Evolutionary conservation across 2,113 vertebrate genomes (phyloP).

Genomic region (Ciconia stormi): DNA sequence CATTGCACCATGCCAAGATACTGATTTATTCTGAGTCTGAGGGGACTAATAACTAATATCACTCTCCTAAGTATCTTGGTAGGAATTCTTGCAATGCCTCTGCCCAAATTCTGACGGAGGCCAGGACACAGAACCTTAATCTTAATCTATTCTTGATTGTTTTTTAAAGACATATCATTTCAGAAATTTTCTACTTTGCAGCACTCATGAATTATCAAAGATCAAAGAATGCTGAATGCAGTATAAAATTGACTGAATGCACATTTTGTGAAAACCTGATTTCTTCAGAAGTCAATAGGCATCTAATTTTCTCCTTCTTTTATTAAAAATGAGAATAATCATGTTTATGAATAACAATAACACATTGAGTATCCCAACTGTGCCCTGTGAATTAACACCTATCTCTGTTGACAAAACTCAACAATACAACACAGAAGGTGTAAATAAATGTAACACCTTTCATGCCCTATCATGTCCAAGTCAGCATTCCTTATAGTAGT

Average conservation of each 20-base stretch:
- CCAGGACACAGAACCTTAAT: not conserved
- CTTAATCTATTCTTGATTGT: not conserved
- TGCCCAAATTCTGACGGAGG: not conserved
- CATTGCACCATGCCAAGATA: not conserved
- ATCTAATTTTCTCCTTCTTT: not conserved
- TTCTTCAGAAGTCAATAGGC: not conserved
- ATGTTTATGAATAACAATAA: not conserved
- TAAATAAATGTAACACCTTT: conserved; percentile 33
- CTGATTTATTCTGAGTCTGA: not conserved
- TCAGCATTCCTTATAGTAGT: not conserved
- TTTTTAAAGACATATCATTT: not conserved
- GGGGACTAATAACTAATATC: not conserved
- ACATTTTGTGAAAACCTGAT: not conserved
- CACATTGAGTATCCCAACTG: not conserved
- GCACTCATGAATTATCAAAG: not conserved
- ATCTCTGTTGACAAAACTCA: not conserved
- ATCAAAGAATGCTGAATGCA: not conserved
- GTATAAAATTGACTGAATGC: not conserved
- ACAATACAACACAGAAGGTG: not conserved
- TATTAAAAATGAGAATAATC: not conserved
- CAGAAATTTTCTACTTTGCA: not conserved
- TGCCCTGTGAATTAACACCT: conserved; percentile 32
- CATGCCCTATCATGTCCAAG: not conserved
- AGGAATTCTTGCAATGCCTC: not conserved
- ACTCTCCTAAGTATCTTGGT: not conserved